Evolutionary conservation across 2,113 vertebrate genomes (phyloP), one percentile per base, ranked within the genome.

Genomic region (Campylomormyrus numenius): DNA sequence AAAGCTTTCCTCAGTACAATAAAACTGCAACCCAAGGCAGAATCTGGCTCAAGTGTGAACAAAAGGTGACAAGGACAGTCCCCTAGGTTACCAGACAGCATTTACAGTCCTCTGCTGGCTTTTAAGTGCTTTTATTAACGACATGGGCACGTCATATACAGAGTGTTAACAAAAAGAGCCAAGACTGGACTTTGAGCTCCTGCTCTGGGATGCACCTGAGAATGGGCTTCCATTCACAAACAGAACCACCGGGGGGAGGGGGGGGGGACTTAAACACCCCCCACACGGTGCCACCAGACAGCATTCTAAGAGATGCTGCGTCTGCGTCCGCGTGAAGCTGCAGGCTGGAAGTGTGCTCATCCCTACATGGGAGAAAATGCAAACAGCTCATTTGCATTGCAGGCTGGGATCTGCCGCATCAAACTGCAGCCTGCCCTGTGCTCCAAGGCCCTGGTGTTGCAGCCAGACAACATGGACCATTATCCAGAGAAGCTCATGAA

Each of bases 401-500:
- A 42, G 19, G 5, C 52, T 85, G 9, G 77, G 90, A 89, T 90
- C 92, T 93, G 90, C 91, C 91, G 92, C 94, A 91, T 92, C 88
- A 89, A 91, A 91, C 89, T 89, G 85, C 85, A 70, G 91, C 11
- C 90, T 92, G 90, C 89, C 91, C 90, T 45, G 85, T 89, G 91
- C 92, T 93, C 88, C 74, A 89, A 90, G 91, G 90, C 91, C 89
- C 90, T 90, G 92, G 93, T 92, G 93, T 94, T 89, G 93, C 92
- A 93, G 93, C 88, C 48, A 15, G 90, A 91, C 93, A 92, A 94
- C 92, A 94, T 90, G 93, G 90, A 90, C 92, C 93, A 94, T 94
- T 94, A 94, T 92, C 91, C 93, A 93, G 85, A 93, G 87, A 93
- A 94, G 92, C 92, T 93, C 92, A 90, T 90, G 48, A 88, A 93